Base-by-base conservation (phyloP, 2,797 vertebrate species). In the Mormyrops attenuatus region DNA sequence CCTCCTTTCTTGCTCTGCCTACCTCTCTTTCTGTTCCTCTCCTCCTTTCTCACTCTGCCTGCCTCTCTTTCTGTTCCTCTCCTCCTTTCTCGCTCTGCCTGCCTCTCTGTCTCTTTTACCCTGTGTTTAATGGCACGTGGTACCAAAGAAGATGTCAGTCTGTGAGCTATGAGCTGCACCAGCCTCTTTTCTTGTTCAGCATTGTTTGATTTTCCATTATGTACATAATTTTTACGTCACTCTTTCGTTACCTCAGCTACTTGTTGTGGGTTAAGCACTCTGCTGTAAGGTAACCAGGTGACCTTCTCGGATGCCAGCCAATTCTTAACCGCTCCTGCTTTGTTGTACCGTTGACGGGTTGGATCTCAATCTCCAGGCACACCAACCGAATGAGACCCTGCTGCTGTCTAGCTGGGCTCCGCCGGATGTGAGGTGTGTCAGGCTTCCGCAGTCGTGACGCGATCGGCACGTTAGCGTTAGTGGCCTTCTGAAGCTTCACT, bases 81-180 rank as follows among this genome's bases (percentile, higher is more conserved):
- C 89, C 90, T 89, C 89, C 86, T 41, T 44, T 85, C 82, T 49
- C 88, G 52, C 34, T 73, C 52, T 89, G 44, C 52, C 84, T 17
- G 52, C 84, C 77, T 88, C 85, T 87, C 52, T 88, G 30, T 85
- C 13, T 82, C 60, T 15, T 88, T 44, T 89, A 63, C 77, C 82
- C 88, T n/a, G 17, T 3, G 73, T 80, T 47, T 80, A 20, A 80
- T 47, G 38, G 34, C 73, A n/a, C 38, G 41, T 3, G 30, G 84
- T 30, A 52, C 50, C 22, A n/a, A 15, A n/a, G 50, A 30, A 26
- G 20, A 52, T 52, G 47, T 17, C 26, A 11, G 13, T 7, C 50
- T 86, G 49, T 86, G 20, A 53, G 22, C 13, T 49, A 50, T 15
- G 47, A 22, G 3, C 50, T 30, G 80, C 13, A 49, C 38, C 41